These are phyloP conservation scores for Autographa gamma DNA, from an alignment of 2,888 invertebrate genomes.

Conservation along the genomic window DNA sequence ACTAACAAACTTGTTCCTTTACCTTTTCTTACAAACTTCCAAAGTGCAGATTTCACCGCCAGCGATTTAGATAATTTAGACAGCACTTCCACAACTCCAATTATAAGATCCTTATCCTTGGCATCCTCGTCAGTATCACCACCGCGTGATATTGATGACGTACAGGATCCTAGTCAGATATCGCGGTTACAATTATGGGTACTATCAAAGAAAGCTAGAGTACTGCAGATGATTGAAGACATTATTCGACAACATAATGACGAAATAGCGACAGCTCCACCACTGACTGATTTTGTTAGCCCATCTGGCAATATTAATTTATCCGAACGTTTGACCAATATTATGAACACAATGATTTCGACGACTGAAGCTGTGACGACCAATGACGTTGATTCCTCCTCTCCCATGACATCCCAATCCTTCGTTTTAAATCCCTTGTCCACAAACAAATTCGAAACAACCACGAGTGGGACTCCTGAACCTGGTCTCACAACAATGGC, in stretches of 20 bases:
- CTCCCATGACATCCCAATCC: conserved; percentile 60
- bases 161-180: conserved; percentile 74
- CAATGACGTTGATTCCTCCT: conserved; percentile 57
- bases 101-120: conserved; percentile 53
- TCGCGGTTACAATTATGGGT: conserved; percentile 82
- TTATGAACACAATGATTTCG: conserved; percentile 78
- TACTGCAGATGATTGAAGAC: conserved; percentile 86
- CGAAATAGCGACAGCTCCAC: conserved; percentile 78
- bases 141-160: conserved; percentile 62
- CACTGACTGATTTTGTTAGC: conserved; percentile 73
- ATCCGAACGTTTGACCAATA: conserved; percentile 79
- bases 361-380: conserved; percentile 68
- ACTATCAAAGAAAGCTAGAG: conserved; percentile 84
- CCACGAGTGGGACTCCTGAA: conserved; percentile 55
- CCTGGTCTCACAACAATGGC: conserved; percentile 52
- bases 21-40: conserved; percentile 79
- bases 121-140: conserved; percentile 57
- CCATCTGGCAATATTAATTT: conserved; percentile 72
- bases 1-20: conserved; percentile 71
- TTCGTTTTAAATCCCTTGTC: conserved; percentile 54
- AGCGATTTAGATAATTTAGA: conserved; percentile 53
- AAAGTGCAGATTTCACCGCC: conserved; percentile 69
- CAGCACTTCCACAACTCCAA: conserved; percentile 48
- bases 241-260: conserved; percentile 82
- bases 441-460: conserved; percentile 54